Conservation (phyloP, 2,113 vertebrate species). For the Stegostoma tigrinum region DNA sequence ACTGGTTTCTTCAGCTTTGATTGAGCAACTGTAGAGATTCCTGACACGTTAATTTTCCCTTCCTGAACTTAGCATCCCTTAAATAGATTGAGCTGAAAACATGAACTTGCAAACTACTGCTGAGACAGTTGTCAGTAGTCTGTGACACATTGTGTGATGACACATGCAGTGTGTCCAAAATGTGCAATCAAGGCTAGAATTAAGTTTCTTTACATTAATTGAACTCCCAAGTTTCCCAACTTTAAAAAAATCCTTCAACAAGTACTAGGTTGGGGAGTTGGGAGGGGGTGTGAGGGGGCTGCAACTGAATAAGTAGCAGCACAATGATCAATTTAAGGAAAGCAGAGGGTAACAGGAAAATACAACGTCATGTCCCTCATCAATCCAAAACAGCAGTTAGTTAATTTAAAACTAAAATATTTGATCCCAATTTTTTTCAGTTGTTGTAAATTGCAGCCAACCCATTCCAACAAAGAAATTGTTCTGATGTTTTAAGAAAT, state of each 20-base stretch:
- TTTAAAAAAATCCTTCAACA: no score
- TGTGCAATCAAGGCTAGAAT: neutral
- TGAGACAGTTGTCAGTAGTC: neutral
- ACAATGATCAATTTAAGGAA: neutral
- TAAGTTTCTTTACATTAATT: neutral
- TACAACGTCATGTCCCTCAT: neutral
- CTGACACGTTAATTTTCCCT: neutral
- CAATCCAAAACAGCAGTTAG: neutral
- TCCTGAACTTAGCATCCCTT: neutral
- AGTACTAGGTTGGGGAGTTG: neutral
- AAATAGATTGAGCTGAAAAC: conserved; percentile 2
- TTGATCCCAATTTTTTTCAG: neutral
- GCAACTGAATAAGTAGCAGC: neutral
- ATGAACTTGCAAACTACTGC: neutral
- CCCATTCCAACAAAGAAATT: neutral
- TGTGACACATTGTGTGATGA: neutral
- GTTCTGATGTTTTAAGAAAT: neutral
- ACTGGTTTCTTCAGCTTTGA: neutral
- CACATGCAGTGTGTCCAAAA: no score
- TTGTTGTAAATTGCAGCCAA: neutral
- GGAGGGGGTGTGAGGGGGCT: no score
- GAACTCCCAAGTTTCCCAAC: neutral
- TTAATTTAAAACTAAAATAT: neutral
- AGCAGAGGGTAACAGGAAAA: neutral
- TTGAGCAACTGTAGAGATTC: neutral